Base-by-base conservation (phyloP, 2,888 invertebrate species). In the Apoda limacodes region DNA sequence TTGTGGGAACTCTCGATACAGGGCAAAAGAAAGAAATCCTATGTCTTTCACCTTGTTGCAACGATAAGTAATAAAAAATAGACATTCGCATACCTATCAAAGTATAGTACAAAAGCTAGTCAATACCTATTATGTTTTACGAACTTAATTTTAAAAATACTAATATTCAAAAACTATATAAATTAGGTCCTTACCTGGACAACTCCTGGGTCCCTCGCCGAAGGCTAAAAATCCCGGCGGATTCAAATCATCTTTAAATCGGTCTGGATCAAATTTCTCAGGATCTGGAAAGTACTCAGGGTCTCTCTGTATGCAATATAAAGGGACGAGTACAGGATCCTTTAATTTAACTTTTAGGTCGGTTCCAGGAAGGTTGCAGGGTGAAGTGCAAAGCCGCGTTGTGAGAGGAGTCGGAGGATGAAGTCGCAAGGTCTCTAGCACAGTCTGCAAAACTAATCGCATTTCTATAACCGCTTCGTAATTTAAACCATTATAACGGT, bases 321-420 rank as follows among this genome's bases (percentile, higher is more conserved):
- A 48, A 1, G 80, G 80, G 42, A 80, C 67, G 5, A 80, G 52
- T 20, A 80, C 48, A 1, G 69, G 60, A 34, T 78, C 75, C 28
- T 58, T 62, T 2, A 48, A 46, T 57, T 69, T 70, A 12, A 76
- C 23, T 9, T 49, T 43, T 17, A 78, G 40, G 15, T 70, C 62
- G 1, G 66, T 63, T 2, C 55, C 65, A 4, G 60, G 39, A 3
- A 80, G 54, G 7, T 49, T 60, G 42, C 68, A 74, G 2, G 76
- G 64, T 5, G 59, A 33, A 1, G 75, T 80, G 42, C 78, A 80
- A 1, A 76, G 55, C 7, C 80, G 56, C 2, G 75, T 75, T 1
- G 78, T 78, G 21, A 80, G 40, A 1, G 80, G 80, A 13, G 72
- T 71, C 5, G 80, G 68, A 2, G 80, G 78, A 41, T 80, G 76